Evolutionary conservation across 2,113 vertebrate species (phyloP), one percentile per base, ranked within the genome.

Genomic region (Lates calcarifer): DNA sequence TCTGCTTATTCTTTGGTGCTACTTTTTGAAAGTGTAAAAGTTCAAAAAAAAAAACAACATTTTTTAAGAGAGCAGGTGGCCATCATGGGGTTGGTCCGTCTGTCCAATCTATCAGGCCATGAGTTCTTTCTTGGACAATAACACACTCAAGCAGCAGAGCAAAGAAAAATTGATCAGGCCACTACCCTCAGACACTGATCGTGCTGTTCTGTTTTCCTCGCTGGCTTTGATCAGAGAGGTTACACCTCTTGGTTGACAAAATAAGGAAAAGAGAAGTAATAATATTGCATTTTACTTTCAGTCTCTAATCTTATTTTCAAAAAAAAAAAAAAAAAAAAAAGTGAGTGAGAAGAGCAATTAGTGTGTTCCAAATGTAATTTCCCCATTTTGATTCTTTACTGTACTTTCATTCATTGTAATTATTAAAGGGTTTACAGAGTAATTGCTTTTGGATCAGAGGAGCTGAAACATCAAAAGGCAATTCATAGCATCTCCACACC

Each of bases 381-480:
- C 67, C 74, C 74, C 57, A 77, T 79, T 88, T 60, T 64, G 29
- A 74, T 66, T 83, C 63, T 65, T 69, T 69, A 85, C 81, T 90
- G 83, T 87, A 77, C 81, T 89, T 90, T 79, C 73, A 87, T 92
- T 91, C 77, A 64, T 76, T 90, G 73, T 87, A 91, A 91, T 94
- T 89, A 92, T 89, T 63, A 74, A 37, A 80, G 72, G 81, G 76
- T 86, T 88, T 86, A 47, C 62, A 55, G 58, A 82, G 47, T 89
- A 92, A 92, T 93, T 91, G 85, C 89, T 88, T 86, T 85, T 84
- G 79, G 85, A 91, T 86, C 74, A 83, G 74, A 75, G 71, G 77
- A 86, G 87, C 85, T 66, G 61, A 79, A 88, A 84, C n/a, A n/a
- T n/a, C n/a, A n/a, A n/a, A n/a, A n/a, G 64, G 82, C 86, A 91